These are phyloP conservation scores for Zaprionus gabonicus DNA, from an alignment of 1,140 invertebrate genomes.

Conservation along the genomic window DNA sequence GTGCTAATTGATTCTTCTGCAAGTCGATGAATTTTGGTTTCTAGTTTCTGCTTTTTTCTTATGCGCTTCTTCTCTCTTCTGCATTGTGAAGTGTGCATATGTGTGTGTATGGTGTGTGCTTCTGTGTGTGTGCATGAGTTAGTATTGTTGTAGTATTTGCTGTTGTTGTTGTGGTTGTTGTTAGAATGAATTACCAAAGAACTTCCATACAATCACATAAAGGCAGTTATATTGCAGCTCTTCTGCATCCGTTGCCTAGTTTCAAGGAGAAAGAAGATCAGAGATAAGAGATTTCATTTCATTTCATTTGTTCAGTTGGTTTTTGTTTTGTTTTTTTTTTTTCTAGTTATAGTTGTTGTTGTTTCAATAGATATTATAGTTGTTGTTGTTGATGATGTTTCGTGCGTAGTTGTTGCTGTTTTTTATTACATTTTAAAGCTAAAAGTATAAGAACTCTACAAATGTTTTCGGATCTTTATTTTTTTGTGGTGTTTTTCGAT, in stretches of 20 bases:
- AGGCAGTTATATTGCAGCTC: constrained; percentile 83
- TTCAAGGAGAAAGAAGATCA: constrained; percentile 71
- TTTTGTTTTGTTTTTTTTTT: neutral
- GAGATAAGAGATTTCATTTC: constrained; percentile 57
- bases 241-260: constrained; percentile 81
- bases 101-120: constrained; percentile 26
- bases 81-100: constrained; percentile 30
- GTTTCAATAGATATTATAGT: constrained; percentile 33
- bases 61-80: constrained; percentile 11
- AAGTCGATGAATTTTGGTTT: neutral
- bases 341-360: constrained; percentile 41
- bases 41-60: constrained; percentile 6
- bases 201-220: constrained; percentile 84
- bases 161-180: constrained; percentile 49
- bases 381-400: constrained; percentile 24
- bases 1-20: constrained; percentile 27
- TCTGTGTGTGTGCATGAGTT: constrained; percentile 9
- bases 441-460: constrained; percentile 12
- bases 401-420: constrained; percentile 29
- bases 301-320: constrained; percentile 35
- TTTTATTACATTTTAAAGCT: constrained; percentile 5
- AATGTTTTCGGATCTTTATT: constrained; percentile 20
- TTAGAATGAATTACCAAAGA: constrained; percentile 83
- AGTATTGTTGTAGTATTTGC: constrained; percentile 33
- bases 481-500: constrained; percentile 36